These are phyloP conservation scores for Carettochelys insculpta DNA, from an alignment of 2,113 vertebrate species.

Conservation along the genomic window DNA sequence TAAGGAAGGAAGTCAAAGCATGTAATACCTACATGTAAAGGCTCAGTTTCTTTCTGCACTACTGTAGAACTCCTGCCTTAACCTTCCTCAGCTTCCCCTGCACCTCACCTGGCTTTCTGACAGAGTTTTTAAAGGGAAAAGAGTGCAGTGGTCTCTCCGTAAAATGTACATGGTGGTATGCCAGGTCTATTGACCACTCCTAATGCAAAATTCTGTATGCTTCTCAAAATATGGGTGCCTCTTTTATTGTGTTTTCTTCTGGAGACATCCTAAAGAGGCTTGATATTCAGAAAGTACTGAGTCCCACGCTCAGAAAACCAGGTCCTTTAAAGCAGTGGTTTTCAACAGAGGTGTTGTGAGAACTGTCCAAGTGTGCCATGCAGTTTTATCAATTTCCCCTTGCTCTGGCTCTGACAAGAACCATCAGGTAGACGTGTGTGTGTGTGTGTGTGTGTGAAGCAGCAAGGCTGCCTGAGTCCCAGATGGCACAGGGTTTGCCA, in stretches of 20 bases:
- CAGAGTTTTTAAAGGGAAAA: neutral
- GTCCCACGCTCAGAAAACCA: neutral
- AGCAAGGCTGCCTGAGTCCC: too few species aligned
- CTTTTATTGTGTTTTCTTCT: neutral
- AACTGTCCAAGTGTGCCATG: too few species aligned
- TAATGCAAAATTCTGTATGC: neutral
- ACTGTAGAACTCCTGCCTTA: neutral
- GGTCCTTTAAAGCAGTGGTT: neutral
- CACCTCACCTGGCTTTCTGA: fast-evolving
- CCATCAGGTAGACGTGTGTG: too few species aligned
- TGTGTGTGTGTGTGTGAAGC: too few species aligned
- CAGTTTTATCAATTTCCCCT: too few species aligned
- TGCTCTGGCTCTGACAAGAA: too few species aligned
- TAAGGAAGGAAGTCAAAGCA: fast-evolving
- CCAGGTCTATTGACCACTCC: neutral
- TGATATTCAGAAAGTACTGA: neutral
- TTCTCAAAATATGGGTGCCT: neutral
- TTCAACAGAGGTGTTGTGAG: too few species aligned
- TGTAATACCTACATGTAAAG: fast-evolving
- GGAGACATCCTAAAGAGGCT: neutral
- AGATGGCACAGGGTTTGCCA: too few species aligned
- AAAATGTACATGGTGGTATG: neutral
- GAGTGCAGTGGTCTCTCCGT: neutral
- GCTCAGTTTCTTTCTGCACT: neutral
- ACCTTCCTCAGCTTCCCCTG: neutral